phyloP scores from a whole-genome alignment of 2,888 invertebrate genomes.

The Metallyticus violacea region DNA sequence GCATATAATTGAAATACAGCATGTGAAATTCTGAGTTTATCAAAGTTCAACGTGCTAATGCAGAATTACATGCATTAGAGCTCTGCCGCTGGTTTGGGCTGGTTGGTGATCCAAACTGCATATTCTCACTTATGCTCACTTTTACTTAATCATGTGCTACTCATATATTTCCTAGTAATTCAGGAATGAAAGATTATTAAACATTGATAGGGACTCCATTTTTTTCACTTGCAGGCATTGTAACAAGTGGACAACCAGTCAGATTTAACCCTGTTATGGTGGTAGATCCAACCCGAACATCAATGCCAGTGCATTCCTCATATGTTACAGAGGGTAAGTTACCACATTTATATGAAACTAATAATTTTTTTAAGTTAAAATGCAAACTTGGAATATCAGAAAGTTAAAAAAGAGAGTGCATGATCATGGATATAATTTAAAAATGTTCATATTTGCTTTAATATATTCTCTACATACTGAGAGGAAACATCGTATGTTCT shows the following conservation, averaged over 20 bases:
- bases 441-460: no score
- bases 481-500: no score
- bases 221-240: conserved; percentile 25
- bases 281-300: conserved; percentile 31
- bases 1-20: background rate
- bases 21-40: background rate
- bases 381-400: no score
- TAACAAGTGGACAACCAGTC: conserved; percentile 30
- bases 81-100: background rate
- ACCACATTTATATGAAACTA: no score
- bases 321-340: conserved; percentile 31
- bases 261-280: conserved; percentile 36
- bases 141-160: background rate
- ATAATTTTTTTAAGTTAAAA: no score
- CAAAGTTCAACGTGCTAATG: background rate
- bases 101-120: background rate
- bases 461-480: no score
- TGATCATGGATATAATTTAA: no score
- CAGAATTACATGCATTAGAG: background rate
- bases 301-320: conserved; percentile 30
- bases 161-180: no score
- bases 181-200: background rate
- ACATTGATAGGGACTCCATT: background rate
- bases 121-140: background rate
- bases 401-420: no score